Conservation (phyloP, 2,797 vertebrate species). For the Champsocephalus gunnari region DNA sequence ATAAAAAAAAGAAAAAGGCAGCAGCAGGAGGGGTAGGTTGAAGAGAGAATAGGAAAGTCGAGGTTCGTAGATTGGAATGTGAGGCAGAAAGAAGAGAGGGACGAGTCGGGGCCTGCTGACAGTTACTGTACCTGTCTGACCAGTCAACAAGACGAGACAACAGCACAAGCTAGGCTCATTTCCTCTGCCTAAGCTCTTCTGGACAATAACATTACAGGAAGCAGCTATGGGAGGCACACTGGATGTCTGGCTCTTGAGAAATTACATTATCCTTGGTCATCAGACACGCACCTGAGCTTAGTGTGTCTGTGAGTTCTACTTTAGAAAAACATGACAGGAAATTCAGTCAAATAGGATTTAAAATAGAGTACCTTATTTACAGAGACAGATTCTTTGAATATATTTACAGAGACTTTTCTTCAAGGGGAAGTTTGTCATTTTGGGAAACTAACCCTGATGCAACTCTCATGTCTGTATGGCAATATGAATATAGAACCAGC, state of each 20-base stretch:
- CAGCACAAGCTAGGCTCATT: slow-evolving; percentile 70
- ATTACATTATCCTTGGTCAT: slow-evolving; percentile 26
- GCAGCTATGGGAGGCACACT: slow-evolving; percentile 39
- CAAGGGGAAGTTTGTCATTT: slow-evolving; percentile 5
- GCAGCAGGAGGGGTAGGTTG: background rate
- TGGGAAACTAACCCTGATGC: background rate
- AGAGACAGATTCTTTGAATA: background rate
- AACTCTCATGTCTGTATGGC: too few relatives aligned
- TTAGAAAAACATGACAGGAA: slow-evolving; percentile 9
- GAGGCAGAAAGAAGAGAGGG: slow-evolving; percentile 14
- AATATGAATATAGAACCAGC: background rate
- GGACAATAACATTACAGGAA: slow-evolving; percentile 57
- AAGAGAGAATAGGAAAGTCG: background rate
- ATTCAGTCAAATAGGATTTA: slow-evolving; percentile 8
- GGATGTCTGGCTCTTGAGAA: slow-evolving; percentile 48
- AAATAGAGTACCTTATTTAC: background rate
- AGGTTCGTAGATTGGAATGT: slow-evolving; percentile 21
- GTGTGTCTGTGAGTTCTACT: background rate
- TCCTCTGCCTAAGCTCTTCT: slow-evolving; percentile 75
- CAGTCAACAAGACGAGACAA: slow-evolving; percentile 48
- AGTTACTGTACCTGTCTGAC: slow-evolving; percentile 58
- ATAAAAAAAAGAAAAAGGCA: slow-evolving; percentile 14
- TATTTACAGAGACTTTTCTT: background rate
- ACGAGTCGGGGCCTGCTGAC: slow-evolving; percentile 28
- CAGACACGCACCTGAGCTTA: slow-evolving; percentile 9